Base-by-base conservation (phyloP, 2,797 vertebrate genomes). In the Cossypha dichroa region DNA sequence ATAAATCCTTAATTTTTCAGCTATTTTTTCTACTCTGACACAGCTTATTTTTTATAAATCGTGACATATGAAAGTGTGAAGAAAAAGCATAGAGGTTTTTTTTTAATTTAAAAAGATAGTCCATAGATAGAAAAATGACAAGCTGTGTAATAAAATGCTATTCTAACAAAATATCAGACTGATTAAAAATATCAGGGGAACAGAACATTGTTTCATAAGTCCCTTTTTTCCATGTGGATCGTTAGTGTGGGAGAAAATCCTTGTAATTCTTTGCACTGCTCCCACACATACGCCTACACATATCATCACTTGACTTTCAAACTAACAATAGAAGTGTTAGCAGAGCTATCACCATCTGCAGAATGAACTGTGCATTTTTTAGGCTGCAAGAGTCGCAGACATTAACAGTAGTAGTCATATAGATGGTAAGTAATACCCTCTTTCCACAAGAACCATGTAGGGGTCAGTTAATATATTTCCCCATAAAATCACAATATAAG, bases 301-400 rank as follows among this genome's bases (percentile, higher is more conserved):
- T 96, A 97, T 97, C 97, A 98, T 98, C 96, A 89, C 97, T 98
- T 98, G 97, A 98, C 97, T 98, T 98, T 97, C 95, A 97, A 67
- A 92, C 98, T 98, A 98, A 98, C 98, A 98, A 98, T 98, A 98
- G 97, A 97, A 96, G 86, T 96, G 96, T 97, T 97, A 97, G 97
- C 95, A 96, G 94, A 98, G 91, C 80, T 97, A 97, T 96, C 96
- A 98, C 97, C 98, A 98, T 98, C 97, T 98, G 97, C 96, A 98
- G 94, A 98, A 94, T 96, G 97, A 97, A 95, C 85, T 94, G 93
- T 97, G 94, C 93, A 96, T 96, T 98, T 96, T 88, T 93, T 96
- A 96, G 95, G 94, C 96, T 95, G 87, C 70, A 95, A 49, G 52
- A 94, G 52, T 48, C 93, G 90, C 85, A 97, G 95, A 96, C 88